Base-by-base conservation (phyloP, 1,140 invertebrate species). In the Neodiprion virginianus region DNA sequence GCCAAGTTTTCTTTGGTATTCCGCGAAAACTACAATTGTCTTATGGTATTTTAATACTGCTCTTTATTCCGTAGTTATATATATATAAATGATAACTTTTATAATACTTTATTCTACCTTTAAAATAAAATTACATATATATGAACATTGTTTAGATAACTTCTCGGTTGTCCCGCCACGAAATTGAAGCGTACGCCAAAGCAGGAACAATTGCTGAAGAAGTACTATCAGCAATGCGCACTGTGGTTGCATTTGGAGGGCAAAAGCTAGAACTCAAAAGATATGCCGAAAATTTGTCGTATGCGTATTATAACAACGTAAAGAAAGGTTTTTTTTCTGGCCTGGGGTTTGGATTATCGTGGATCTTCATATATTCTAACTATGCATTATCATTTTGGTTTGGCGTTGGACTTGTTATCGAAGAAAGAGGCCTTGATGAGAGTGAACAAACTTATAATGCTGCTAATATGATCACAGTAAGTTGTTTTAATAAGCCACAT, bases 321-420 rank as follows among this genome's bases (percentile, higher is more conserved):
- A 93, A 91, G 83, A 90, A 93, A 86, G 92, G 93, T 66, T 85
- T 95, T 48, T 92, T 93, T 78, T 91, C 92, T n/a, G 94, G 93
- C 0, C 69, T 94, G 14, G 93, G 93, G 2, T 89, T 94, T 74
- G 93, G 93, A 8, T 86, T 92, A 77, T 86, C 96, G 4, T 95
- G 94, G 90, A 91, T 96, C 79, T 92, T 95, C 72, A 93, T 95
- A 69, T 97, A 95, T 83, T 87, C 88, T 8, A 91, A 92, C 0
- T 97, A 96, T 81, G 92, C 93, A 11, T 81, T 97, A 9, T 93
- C 95, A 0, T 96, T 97, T 84, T 97, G 95, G 94, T 96, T 94
- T 86, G 96, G 95, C 7, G 92, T 94, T 28, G 87, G 89, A 71
- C 88, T 96, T 66, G 91, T 95, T 68, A 81, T 92, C 0, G 87